Evolutionary conservation across 2,113 vertebrate species (phyloP), one percentile per base, ranked within the genome.

Genomic region (Pterocles burchelli): DNA sequence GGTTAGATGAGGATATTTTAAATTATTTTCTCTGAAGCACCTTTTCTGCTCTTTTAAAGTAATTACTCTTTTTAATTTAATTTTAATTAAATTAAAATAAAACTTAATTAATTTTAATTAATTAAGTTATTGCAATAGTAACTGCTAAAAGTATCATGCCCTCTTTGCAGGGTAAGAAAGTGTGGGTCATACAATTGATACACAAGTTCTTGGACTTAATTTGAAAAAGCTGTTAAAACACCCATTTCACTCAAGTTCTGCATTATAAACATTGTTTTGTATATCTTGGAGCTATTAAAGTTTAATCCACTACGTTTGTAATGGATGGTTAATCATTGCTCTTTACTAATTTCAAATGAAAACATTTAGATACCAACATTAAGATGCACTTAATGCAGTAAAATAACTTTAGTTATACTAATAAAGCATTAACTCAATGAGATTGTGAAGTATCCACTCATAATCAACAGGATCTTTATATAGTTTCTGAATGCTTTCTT

Each of bases 221-320:
- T 96, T 96, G 17, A 63, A 95, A 94, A 93, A 79, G 41, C 87
- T 79, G n/a, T 88, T 96, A 91, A 96, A 95, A 90, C 38, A 91
- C 66, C 9, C 25, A 82, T 96, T 95, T 95, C 76, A 74, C 26
- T 94, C 88, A 96, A 95, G 33, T 90, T 68, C 34, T 17, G 77
- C 13, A 46, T 28, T 85, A 76, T 65, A 95, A 97, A 87, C 62
- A 88, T 63, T 67, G 14, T 78, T 73, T 43, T 88, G 17, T 68
- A 58, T 93, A 28, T 58, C 85, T 75, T 28, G 65, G 65, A n/a
- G 61, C 28, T 85, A 45, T 93, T 90, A 94, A 87, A 73, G 20
- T 52, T 86, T 93, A 88, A 70, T 83, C 36, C 13, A 21, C 38
- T 80, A 17, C 7, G 11, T 45, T 88, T 92, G 65, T 90, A 95